phyloP scores from a whole-genome alignment of 1,140 invertebrate species.

The Drosophila virilis region DNA sequence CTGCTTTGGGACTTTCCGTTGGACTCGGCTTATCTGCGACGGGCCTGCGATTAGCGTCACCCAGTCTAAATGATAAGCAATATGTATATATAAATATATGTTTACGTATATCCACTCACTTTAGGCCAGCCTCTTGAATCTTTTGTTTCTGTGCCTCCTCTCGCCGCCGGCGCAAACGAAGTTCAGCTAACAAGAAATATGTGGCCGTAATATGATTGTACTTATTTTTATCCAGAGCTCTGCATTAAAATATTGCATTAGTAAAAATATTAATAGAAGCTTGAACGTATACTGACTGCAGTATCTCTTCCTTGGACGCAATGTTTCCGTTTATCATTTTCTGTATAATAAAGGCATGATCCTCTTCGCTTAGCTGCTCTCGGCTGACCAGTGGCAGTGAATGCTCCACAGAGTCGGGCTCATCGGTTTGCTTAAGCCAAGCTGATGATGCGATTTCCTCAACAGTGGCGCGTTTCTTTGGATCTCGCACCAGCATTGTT shows the following conservation, averaged over 20 bases:
- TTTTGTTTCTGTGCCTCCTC: slow-evolving; percentile 86
- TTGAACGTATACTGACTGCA: slow-evolving; percentile 88
- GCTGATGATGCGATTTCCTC: slow-evolving; percentile 94
- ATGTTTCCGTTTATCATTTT: slow-evolving; percentile 98
- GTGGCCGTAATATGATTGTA: slow-evolving; percentile 99
- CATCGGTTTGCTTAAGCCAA: slow-evolving; percentile 89
- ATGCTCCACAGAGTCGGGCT: slow-evolving; percentile 84
- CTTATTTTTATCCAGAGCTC: slow-evolving; percentile 96
- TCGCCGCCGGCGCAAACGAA: slow-evolving; percentile 91
- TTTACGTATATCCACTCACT: slow-evolving; percentile 27
- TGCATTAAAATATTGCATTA: slow-evolving; percentile 83
- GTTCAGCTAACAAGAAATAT: slow-evolving; percentile 98
- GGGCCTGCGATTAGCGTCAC: slow-evolving; percentile 45
- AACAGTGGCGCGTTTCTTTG: slow-evolving; percentile 94
- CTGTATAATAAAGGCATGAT: slow-evolving; percentile 95
- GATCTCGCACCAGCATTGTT: slow-evolving; percentile 96
- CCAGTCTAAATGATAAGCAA: slow-evolving; percentile 37
- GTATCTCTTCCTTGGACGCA: slow-evolving; percentile 96
- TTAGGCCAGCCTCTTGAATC: slow-evolving; percentile 56
- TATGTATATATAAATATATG: neutral
- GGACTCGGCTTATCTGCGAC: slow-evolving; percentile 66
- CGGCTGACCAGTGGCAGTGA: slow-evolving; percentile 91
- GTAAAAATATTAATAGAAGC: neutral
- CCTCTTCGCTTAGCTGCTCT: slow-evolving; percentile 95
- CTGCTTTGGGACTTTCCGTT: slow-evolving; percentile 59